Evolutionary conservation across 2,888 invertebrate genomes (phyloP).

Genomic region (Oegoconia quadripuncta): DNA sequence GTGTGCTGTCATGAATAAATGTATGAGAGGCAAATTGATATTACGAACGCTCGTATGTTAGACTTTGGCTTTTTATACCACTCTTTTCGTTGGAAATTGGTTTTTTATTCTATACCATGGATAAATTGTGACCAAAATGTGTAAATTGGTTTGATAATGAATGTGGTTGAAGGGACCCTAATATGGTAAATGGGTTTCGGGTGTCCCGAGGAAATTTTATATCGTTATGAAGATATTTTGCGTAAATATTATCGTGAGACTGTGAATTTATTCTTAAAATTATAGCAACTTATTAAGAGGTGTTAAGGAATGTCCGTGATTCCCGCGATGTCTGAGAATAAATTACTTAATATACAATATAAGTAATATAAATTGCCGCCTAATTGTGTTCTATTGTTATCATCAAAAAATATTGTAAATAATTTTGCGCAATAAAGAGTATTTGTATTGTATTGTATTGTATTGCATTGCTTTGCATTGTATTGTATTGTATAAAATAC

Average conservation of each 20-base stretch:
- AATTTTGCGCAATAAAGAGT: too few relatives aligned
- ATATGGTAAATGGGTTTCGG: conserved; percentile 4
- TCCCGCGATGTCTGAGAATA: too few relatives aligned
- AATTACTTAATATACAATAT: too few relatives aligned
- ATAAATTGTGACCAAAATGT: conserved; percentile 69
- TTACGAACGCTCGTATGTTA: conserved; percentile 61
- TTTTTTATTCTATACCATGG: conserved; percentile 57
- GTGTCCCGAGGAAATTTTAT: background rate
- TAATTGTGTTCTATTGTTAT: too few relatives aligned
- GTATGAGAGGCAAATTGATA: conserved; percentile 77
- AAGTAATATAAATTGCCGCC: too few relatives aligned
- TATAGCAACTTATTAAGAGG: background rate
- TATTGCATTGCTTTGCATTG: too few relatives aligned
- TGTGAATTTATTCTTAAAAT: too few relatives aligned
- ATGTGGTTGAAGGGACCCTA: conserved; percentile 26
- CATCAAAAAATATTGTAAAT: too few relatives aligned
- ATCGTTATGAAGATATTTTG: background rate
- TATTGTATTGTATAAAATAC: too few relatives aligned
- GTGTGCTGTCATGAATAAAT: conserved; percentile 69
- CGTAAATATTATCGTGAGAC: background rate
- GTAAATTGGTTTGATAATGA: conserved; percentile 63
- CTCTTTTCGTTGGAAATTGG: conserved; percentile 57
- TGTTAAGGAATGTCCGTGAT: too few relatives aligned
- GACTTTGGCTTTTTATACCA: conserved; percentile 58
- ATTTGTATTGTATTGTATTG: too few relatives aligned